phyloP scores from a whole-genome alignment of 2,888 invertebrate genomes.

The Chaetogeoica ovagalla region DNA sequence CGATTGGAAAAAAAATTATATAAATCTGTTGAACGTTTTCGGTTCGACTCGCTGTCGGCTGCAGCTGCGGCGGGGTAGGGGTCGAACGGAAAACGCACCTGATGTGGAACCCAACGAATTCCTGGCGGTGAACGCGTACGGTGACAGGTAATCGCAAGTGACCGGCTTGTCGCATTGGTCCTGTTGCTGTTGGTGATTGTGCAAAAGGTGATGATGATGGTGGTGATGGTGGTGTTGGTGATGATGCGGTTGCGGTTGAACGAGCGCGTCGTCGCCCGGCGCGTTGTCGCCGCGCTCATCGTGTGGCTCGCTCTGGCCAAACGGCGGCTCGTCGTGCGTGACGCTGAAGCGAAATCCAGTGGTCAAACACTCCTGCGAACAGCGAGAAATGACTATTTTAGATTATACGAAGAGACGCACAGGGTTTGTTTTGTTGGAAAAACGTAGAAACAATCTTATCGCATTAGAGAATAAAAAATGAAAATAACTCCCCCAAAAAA shows the following conservation, averaged over 20 bases:
- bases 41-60: too few relatives aligned
- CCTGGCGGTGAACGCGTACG: slow-evolving; percentile 61
- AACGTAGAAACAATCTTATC: too few relatives aligned
- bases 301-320: slow-evolving; percentile 48
- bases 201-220: too few relatives aligned
- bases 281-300: slow-evolving; percentile 23
- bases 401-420: too few relatives aligned
- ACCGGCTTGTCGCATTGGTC: slow-evolving; percentile 20
- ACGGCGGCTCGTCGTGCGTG: slow-evolving; percentile 45
- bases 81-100: slow-evolving; percentile 58
- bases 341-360: slow-evolving; percentile 52
- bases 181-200: neutral
- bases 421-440: too few relatives aligned
- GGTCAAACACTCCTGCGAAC: slow-evolving; percentile 46
- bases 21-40: too few relatives aligned
- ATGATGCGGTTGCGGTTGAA: neutral
- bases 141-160: slow-evolving; percentile 59
- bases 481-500: too few relatives aligned
- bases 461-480: too few relatives aligned
- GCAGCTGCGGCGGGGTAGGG: too few relatives aligned
- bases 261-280: neutral
- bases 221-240: neutral
- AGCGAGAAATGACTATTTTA: neutral
- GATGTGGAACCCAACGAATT: slow-evolving; percentile 62
- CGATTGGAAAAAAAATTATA: too few relatives aligned